phyloP scores from a whole-genome alignment of 1,140 invertebrate genomes.

The Pentalonia nigronervosa region DNA sequence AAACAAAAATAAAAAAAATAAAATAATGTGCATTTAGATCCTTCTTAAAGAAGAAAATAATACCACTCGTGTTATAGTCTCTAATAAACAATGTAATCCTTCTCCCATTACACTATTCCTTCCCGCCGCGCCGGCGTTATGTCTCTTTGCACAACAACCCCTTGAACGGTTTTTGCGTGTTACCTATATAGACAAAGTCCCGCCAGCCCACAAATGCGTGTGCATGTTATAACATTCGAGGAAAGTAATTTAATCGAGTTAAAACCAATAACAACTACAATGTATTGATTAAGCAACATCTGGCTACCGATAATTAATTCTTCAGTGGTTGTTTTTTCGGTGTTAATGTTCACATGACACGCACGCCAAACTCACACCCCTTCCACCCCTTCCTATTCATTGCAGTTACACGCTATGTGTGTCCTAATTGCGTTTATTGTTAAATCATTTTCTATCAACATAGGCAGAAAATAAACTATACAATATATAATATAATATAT shows the following conservation, averaged over 20 bases:
- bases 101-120: neutral
- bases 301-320: slow-evolving; percentile 53
- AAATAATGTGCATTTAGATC: slow-evolving; percentile 30
- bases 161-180: neutral
- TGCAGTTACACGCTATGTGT: neutral
- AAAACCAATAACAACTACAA: slow-evolving; percentile 39
- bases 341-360: slow-evolving; percentile 49
- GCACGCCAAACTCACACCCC: slow-evolving; percentile 22
- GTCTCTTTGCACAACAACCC: neutral
- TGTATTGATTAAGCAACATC: slow-evolving; percentile 52
- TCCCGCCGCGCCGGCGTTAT: neutral
- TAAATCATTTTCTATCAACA: slow-evolving; percentile 52
- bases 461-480: neutral
- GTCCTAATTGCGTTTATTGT: slow-evolving; percentile 55
- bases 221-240: neutral
- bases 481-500: neutral
- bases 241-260: slow-evolving; percentile 46
- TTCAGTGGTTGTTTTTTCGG: slow-evolving; percentile 30
- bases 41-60: neutral
- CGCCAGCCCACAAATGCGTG: neutral
- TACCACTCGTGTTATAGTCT: neutral
- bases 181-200: neutral
- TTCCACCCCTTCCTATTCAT: neutral
- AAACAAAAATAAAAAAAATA: neutral
- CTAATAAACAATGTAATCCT: slow-evolving; percentile 36